Conservation (phyloP, 2,888 invertebrate genomes). For the Pollenia amentaria region DNA sequence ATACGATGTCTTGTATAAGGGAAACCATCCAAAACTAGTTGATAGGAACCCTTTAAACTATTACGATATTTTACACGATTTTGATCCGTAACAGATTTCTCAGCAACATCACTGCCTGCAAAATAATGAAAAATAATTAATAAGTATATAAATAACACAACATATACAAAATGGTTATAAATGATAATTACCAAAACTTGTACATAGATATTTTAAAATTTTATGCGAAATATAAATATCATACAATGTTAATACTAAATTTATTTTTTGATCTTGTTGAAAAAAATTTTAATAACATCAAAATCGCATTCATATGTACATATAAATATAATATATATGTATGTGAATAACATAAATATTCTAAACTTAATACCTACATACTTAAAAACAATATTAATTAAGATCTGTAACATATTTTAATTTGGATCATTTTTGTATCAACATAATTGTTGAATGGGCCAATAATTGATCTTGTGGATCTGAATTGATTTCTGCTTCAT, state of each 20-base stretch:
- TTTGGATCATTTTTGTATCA: constrained; percentile 60
- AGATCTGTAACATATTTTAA: not conserved
- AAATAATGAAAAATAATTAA: constrained; percentile 7
- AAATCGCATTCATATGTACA: no score
- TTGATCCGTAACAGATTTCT: constrained; percentile 72
- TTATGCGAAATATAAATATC: no score
- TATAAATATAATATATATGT: not conserved
- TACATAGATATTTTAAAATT: no score
- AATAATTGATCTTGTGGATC: constrained; percentile 68
- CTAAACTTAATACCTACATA: not conserved
- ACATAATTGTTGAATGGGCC: constrained; percentile 42
- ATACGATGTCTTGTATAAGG: constrained; percentile 81
- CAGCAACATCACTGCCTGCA: constrained; percentile 52
- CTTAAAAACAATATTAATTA: not conserved
- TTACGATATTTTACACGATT: constrained; percentile 79
- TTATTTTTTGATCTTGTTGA: not conserved
- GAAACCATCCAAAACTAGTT: constrained; percentile 80
- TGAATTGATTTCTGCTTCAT: not conserved
- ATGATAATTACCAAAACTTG: constrained; percentile 50
- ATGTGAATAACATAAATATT: not conserved
- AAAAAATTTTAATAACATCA: no score
- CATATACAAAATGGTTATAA: not conserved
- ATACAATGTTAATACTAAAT: not conserved
- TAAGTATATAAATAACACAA: not conserved
- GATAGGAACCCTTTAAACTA: constrained; percentile 80